Percentiles rank a stretch among this genome's conserved stretches.
These are phyloP conservation scores for Larimichthys crocea DNA, from an alignment of 2,113 vertebrate species.

Conservation along the genomic window DNA sequence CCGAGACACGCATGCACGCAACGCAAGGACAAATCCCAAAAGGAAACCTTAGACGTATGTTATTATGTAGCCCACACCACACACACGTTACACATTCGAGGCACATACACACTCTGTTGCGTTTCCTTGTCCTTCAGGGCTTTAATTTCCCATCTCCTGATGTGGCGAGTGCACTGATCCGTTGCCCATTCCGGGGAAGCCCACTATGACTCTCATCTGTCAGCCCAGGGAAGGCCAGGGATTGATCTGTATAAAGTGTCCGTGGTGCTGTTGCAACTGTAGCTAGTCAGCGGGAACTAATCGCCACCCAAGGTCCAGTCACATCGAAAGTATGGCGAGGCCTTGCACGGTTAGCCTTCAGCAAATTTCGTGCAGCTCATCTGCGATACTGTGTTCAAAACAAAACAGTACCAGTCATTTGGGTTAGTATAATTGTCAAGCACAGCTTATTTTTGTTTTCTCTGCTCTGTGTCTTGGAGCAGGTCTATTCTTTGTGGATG, in stretches of 20 bases:
- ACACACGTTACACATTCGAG: constrained; percentile 4
- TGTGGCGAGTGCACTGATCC: constrained; percentile 62
- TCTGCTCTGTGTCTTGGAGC: constrained; percentile 5
- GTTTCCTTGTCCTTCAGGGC: constrained; percentile 52
- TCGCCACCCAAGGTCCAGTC: constrained; percentile 45
- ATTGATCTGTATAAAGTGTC: constrained; percentile 70
- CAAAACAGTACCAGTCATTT: constrained; percentile 39
- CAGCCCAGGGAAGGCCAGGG: constrained; percentile 48
- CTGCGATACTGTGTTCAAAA: constrained; percentile 30
- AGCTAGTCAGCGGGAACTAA: constrained; percentile 64
- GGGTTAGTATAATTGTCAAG: constrained; percentile 46
- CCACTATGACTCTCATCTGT: constrained; percentile 62
- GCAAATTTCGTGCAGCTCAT: background rate
- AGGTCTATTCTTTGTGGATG: constrained; percentile 41
- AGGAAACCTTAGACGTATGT: constrained; percentile 42
- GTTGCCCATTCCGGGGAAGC: constrained; percentile 50
- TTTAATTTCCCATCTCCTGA: constrained; percentile 64
- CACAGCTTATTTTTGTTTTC: constrained; percentile 32
- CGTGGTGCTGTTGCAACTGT: constrained; percentile 30
- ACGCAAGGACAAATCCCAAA: constrained; percentile 53
- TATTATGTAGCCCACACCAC: constrained; percentile 21
- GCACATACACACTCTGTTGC: constrained; percentile 15
- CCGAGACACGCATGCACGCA: constrained; percentile 19
- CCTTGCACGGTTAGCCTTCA: constrained; percentile 19
- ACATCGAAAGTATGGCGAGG: background rate